Percentiles rank a stretch among this genome's conserved stretches.
Conservation (phyloP, 2,113 vertebrate genomes). For the Tiliqua scincoides region DNA sequence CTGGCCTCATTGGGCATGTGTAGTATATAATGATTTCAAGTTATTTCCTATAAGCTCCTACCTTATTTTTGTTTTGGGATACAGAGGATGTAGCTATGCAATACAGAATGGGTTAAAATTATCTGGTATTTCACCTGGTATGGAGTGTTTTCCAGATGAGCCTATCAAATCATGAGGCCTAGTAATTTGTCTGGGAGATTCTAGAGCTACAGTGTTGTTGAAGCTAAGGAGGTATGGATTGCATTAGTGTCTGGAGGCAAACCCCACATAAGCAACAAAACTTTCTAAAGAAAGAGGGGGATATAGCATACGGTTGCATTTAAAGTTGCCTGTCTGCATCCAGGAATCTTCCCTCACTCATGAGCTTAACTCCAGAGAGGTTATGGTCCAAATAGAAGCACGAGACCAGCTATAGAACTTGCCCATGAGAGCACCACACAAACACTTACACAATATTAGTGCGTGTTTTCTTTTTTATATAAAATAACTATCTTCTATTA, state of each 20-base stretch:
- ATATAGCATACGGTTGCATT: neutral
- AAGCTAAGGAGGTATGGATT: neutral
- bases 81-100: neutral
- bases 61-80: neutral
- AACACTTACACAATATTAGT: neutral
- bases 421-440: neutral
- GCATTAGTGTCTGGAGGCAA: neutral
- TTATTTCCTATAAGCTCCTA: neutral
- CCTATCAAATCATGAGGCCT: neutral
- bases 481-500: too few species aligned
- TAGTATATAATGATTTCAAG: neutral
- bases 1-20: neutral
- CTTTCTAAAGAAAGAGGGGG: neutral
- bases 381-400: neutral
- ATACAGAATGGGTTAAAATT: neutral
- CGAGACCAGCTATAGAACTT: neutral
- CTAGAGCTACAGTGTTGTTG: neutral
- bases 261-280: neutral
- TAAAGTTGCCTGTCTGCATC: neutral
- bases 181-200: neutral
- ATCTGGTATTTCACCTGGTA: neutral
- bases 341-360: neutral
- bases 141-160: neutral
- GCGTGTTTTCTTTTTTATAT: neutral
- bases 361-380: neutral